These are phyloP conservation scores for Caiman crocodilus DNA, from an alignment of 2,797 vertebrate genomes.

Conservation along the genomic window DNA sequence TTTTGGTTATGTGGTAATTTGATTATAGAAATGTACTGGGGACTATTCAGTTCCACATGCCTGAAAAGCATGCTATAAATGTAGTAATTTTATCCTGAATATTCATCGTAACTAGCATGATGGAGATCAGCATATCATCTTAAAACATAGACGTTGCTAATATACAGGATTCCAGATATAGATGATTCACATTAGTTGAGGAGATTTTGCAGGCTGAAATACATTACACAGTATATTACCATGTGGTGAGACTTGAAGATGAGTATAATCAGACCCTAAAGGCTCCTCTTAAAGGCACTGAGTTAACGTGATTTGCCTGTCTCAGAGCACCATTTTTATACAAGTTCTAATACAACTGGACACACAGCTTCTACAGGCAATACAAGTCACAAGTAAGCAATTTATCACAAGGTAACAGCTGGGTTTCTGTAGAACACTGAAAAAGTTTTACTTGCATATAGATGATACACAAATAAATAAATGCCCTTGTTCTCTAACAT, in stretches of 20 bases:
- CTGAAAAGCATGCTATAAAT: slow-evolving; percentile 32
- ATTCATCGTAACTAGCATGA: slow-evolving; percentile 15
- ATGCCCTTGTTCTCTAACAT: not conserved
- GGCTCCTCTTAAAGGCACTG: not conserved
- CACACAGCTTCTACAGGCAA: not conserved
- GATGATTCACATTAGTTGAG: slow-evolving; percentile 28
- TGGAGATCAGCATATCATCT: slow-evolving; percentile 22
- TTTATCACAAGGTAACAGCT: not conserved
- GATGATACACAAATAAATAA: not conserved
- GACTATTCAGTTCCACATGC: not conserved
- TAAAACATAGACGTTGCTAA: slow-evolving; percentile 22
- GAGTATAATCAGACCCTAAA: slow-evolving; percentile 3
- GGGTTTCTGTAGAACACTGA: not conserved
- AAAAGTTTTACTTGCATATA: not conserved
- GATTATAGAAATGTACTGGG: slow-evolving; percentile 24
- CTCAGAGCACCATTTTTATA: not conserved
- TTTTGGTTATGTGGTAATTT: not conserved
- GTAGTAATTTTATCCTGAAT: slow-evolving; percentile 47
- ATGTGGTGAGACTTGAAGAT: not conserved
- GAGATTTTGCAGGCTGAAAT: slow-evolving; percentile 25
- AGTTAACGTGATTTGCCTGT: not conserved
- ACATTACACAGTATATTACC: not conserved
- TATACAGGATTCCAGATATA: slow-evolving; percentile 45
- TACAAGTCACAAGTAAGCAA: not conserved
- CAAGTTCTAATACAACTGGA: not conserved